A percentile compares a stretch with the other conserved stretches of the same genome.
Evolutionary conservation across 2,797 vertebrate genomes (phyloP).

Genomic region (Poeciliopsis infans): DNA sequence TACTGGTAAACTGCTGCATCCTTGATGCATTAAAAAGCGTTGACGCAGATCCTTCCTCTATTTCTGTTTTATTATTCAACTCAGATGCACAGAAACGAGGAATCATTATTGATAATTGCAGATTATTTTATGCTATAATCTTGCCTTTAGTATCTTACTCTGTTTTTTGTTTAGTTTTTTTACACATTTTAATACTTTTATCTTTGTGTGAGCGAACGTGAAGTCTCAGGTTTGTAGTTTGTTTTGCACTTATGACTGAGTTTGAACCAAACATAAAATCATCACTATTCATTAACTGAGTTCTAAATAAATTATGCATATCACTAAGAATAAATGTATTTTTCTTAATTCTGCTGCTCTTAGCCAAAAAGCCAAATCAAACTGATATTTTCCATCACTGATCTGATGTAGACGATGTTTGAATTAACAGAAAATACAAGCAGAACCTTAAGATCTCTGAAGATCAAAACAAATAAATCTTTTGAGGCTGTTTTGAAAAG

Average conservation of each 20-base stretch:
- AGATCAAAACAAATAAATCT: not conserved
- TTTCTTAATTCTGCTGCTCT: not conserved
- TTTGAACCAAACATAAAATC: not conserved
- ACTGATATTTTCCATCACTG: not conserved
- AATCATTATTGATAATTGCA: too few relatives aligned
- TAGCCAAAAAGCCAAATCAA: not conserved
- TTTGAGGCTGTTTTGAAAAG: slow-evolving; percentile 8
- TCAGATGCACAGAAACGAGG: too few relatives aligned
- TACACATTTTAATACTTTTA: too few relatives aligned
- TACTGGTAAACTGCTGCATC: too few relatives aligned
- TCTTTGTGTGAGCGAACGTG: too few relatives aligned
- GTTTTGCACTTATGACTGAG: not conserved
- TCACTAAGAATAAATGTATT: not conserved
- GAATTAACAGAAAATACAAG: slow-evolving; percentile 1
- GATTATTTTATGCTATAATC: too few relatives aligned
- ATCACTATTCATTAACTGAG: not conserved
- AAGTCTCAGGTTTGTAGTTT: not conserved
- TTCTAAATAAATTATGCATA: not conserved
- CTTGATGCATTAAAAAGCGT: too few relatives aligned
- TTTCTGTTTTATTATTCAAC: too few relatives aligned
- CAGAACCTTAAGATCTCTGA: not conserved
- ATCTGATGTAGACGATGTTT: not conserved
- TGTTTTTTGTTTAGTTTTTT: too few relatives aligned
- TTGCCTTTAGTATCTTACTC: too few relatives aligned
- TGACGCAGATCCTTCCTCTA: too few relatives aligned